phyloP scores from a whole-genome alignment of 2,888 invertebrate species.

The Nomada fucata region DNA sequence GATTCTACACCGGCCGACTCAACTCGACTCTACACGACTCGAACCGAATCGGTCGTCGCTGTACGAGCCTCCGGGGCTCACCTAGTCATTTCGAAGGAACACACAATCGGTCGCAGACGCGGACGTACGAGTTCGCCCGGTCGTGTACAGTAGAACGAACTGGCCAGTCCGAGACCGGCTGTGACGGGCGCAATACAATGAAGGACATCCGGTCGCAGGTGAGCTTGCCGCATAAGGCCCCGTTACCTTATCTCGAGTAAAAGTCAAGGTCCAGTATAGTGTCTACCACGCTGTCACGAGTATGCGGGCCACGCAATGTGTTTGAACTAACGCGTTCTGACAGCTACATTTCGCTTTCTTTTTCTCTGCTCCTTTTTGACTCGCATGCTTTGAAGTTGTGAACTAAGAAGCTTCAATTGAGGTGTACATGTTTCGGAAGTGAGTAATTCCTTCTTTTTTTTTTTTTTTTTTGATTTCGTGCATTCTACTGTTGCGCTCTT shows the following conservation, averaged over 20 bases:
- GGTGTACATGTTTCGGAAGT: no score
- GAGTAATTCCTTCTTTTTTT: no score
- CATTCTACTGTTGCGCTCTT: no score
- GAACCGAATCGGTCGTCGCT: constrained; percentile 34
- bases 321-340: not conserved
- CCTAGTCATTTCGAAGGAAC: constrained; percentile 71
- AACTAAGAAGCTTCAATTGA: no score
- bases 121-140: constrained; percentile 52
- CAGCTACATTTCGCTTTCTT: not conserved
- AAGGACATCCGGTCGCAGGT: constrained; percentile 76
- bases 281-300: constrained; percentile 2
- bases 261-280: constrained; percentile 44
- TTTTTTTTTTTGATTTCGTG: no score
- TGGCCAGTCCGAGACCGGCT: constrained; percentile 54
- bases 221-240: constrained; percentile 55
- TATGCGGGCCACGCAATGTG: constrained; percentile 32
- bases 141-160: constrained; percentile 47
- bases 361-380: not conserved
- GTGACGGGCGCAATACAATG: constrained; percentile 65
- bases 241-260: constrained; percentile 31
- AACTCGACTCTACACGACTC: constrained; percentile 24
- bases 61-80: constrained; percentile 34
- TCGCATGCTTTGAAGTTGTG: no score
- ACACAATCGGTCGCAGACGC: constrained; percentile 60
- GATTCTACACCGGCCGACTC: constrained; percentile 22